A percentile compares a stretch with the other conserved stretches of the same genome.
phyloP scores from a whole-genome alignment of 1,140 invertebrate genomes.

The Uloborus diversus region DNA sequence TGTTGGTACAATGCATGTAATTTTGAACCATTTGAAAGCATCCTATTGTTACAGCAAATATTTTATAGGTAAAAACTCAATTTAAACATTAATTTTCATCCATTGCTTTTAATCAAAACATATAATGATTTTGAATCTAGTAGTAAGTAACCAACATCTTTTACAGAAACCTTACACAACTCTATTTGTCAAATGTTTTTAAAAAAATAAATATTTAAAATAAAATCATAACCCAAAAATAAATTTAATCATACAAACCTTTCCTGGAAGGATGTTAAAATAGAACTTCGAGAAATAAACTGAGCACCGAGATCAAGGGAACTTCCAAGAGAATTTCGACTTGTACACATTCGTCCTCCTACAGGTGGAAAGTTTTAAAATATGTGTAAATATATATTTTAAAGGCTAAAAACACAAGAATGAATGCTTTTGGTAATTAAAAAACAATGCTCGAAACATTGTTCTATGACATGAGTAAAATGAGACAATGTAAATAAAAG shows the following conservation, averaged over 20 bases:
- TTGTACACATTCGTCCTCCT: slow-evolving; percentile 43
- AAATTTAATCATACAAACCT: neutral
- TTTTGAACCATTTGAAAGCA: no score
- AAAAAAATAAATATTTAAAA: neutral
- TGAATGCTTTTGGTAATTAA: neutral
- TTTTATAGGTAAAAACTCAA: no score
- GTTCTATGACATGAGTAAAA: no score
- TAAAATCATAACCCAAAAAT: neutral
- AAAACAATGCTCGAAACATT: no score
- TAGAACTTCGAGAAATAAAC: slow-evolving; percentile 30
- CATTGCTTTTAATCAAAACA: no score
- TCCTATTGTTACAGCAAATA: no score
- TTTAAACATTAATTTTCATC: no score
- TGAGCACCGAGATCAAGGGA: slow-evolving; percentile 40
- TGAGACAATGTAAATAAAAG: no score
- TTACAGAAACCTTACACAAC: neutral
- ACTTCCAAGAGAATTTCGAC: slow-evolving; percentile 3
- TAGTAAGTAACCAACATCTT: no score
- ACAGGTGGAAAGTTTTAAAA: neutral
- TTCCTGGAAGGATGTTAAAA: slow-evolving; percentile 11
- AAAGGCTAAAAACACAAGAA: no score
- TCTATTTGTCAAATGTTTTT: neutral
- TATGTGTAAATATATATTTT: neutral
- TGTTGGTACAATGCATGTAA: no score
- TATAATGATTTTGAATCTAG: no score